Base-by-base conservation (phyloP, 2,797 vertebrate genomes). In the Champsocephalus gunnari region DNA sequence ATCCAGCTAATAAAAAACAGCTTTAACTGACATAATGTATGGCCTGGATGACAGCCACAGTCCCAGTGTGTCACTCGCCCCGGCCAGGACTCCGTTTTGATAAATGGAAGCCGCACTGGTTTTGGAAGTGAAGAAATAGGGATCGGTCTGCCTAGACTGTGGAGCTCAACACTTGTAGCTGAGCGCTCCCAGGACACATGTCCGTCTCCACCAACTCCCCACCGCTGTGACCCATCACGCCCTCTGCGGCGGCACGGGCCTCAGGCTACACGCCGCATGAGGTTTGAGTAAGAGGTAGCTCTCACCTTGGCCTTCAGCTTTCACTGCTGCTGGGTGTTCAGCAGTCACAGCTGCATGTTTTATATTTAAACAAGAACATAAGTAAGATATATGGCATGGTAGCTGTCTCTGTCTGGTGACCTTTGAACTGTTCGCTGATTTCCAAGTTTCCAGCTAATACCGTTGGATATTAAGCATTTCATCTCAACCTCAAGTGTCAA, bases 11-110 rank as follows among this genome's bases (percentile, higher is more conserved):
- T 93, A 91, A 90, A 90, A 92, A 89, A 72, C 90, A 89, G 84
- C 79, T 92, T 93, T 84, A 85, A 88, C 74, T 57, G 83, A 84
- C 86, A 83, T 94, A 92, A 93, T 88, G 84, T 88, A 95, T 82
- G 89, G 85, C 38, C 85, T 90, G 58, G 89, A 89, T 91, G 94
- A 94, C 91, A 92, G 78, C 71, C 44, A 43, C 76, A 71, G 92
- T 89, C 91, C 80, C 76, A 72, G 66, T 63, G 79, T 92, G 90
- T 93, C 90, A 89, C 81, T 75, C 11, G 72, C 69, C 72, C 45
- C 24, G 75, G 87, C 89, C 73, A 75, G 81, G 80, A 73, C 62
- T 77, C 21, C 60, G 61, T 64, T 80, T 50, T 93, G 92, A 94
- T 93, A 91, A 93, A 94, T 94, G 87, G 80, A 81, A 75, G 74